phyloP scores from a whole-genome alignment of 2,797 vertebrate genomes.

The Vespertilio murinus region DNA sequence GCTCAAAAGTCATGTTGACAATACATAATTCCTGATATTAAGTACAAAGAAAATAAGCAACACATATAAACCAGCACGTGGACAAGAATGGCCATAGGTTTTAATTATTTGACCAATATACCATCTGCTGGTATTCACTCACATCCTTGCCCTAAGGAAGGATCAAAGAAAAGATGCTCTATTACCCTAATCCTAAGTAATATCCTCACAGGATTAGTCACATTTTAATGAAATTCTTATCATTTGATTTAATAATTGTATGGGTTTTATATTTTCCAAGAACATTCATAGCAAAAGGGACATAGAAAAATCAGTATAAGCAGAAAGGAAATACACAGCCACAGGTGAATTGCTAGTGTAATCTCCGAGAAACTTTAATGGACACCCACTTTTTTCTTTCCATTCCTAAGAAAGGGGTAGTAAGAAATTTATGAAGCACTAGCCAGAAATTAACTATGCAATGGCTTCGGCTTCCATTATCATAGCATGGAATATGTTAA shows the following conservation, averaged over 20 bases:
- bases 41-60: background rate
- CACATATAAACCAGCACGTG: background rate
- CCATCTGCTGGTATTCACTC: background rate
- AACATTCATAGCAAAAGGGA: background rate
- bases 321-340: conserved; percentile 23
- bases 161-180: background rate
- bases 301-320: background rate
- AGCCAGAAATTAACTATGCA: conserved; percentile 75
- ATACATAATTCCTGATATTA: background rate
- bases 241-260: background rate
- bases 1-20: background rate
- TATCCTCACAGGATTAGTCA: background rate
- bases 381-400: conserved; percentile 56
- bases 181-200: background rate
- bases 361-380: conserved; percentile 76
- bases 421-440: conserved; percentile 79
- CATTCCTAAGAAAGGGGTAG: conserved; percentile 61
- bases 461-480: conserved; percentile 65
- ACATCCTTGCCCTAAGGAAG: background rate
- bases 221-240: background rate
- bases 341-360: conserved; percentile 65
- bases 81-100: background rate
- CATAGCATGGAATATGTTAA: conserved; percentile 72
- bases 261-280: background rate
- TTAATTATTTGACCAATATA: background rate